Evolutionary conservation across 2,113 vertebrate genomes (phyloP).

Genomic region (Cyanistes caeruleus): DNA sequence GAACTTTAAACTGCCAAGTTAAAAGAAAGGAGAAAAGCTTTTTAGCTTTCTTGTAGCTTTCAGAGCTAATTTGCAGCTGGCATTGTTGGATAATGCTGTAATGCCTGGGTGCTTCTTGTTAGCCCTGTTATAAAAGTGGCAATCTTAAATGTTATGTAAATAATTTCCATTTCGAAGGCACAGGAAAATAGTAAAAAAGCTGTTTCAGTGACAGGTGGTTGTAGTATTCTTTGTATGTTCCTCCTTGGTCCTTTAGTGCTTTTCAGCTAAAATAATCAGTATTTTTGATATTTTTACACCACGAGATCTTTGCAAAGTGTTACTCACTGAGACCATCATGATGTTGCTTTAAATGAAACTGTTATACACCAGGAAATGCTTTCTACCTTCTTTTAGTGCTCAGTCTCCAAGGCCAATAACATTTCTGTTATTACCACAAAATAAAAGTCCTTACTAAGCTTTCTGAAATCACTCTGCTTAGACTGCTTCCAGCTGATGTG

Average conservation of each 20-base stretch:
- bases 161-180: background rate
- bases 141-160: background rate
- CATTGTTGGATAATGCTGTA: background rate
- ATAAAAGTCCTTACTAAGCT: background rate
- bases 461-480: background rate
- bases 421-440: background rate
- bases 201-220: background rate
- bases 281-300: background rate
- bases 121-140: background rate
- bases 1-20: background rate
- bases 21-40: background rate
- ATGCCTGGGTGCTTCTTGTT: background rate
- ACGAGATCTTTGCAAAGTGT: background rate
- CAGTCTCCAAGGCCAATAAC: background rate
- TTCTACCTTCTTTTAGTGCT: background rate
- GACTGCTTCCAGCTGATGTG: background rate
- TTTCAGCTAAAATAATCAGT: background rate
- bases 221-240: background rate
- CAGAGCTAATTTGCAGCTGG: background rate
- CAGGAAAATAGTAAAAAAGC: background rate
- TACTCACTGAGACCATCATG: background rate
- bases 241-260: background rate
- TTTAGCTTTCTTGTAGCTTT: background rate
- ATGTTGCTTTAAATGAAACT: background rate
- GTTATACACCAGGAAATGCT: background rate